phyloP scores from a whole-genome alignment of 2,797 vertebrate genomes.

The Poliocrania exsul region DNA sequence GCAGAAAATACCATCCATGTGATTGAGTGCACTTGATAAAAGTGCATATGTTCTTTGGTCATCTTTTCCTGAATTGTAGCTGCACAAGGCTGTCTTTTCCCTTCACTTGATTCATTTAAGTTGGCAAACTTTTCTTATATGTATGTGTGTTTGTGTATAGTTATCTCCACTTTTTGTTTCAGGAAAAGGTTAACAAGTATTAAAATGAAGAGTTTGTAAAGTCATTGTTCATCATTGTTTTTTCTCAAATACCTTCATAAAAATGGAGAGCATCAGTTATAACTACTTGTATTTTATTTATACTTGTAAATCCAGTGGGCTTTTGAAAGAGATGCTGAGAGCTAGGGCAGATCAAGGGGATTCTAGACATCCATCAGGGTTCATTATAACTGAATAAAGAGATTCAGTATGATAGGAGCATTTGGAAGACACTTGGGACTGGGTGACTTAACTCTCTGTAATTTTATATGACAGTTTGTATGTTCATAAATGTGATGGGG shows the following conservation, averaged over 20 bases:
- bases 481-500: not conserved
- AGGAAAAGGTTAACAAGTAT: not conserved
- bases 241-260: not conserved
- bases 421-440: constrained; percentile 50
- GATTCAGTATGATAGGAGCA: constrained; percentile 39
- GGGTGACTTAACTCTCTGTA: not conserved
- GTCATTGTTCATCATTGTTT: not conserved
- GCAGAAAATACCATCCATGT: not conserved
- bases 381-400: constrained; percentile 35
- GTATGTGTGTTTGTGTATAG: not conserved
- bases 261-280: not conserved
- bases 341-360: constrained; percentile 48
- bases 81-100: not conserved
- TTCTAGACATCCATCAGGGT: constrained; percentile 40
- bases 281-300: not conserved
- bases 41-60: not conserved
- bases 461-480: constrained; percentile 14
- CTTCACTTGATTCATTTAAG: not conserved
- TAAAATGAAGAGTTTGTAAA: not conserved
- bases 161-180: not conserved
- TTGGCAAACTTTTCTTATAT: not conserved
- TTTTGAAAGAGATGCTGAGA: constrained; percentile 23
- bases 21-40: not conserved
- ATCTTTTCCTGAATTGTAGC: not conserved
- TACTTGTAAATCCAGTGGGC: not conserved